Evolutionary conservation across 2,888 invertebrate genomes (phyloP).

Genomic region (Salticus scenicus): DNA sequence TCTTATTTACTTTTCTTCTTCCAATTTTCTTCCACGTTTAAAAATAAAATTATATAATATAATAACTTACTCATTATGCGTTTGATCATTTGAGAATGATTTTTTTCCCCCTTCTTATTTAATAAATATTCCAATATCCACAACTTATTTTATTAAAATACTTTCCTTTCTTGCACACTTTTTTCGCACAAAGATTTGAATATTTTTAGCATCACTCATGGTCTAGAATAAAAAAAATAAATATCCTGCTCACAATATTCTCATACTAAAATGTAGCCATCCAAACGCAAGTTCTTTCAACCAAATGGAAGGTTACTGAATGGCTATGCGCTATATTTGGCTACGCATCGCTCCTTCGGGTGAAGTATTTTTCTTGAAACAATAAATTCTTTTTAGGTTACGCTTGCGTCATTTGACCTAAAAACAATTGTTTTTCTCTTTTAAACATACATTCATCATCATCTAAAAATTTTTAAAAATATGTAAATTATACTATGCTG

Average conservation of each 20-base stretch:
- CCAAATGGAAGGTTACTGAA: constrained; percentile 54
- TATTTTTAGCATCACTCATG: background rate
- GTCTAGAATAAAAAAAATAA: background rate
- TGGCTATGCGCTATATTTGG: constrained; percentile 55
- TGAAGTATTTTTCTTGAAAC: constrained; percentile 33
- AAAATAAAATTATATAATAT: no score
- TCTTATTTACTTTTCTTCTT: no score
- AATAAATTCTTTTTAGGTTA: background rate
- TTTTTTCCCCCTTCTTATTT: no score
- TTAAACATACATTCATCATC: no score
- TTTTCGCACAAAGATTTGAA: background rate
- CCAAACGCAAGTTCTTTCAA: constrained; percentile 44
- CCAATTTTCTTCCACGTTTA: no score
- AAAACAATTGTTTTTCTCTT: no score
- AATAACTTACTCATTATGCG: no score
- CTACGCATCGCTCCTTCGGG: constrained; percentile 60
- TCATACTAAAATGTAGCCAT: constrained; percentile 35
- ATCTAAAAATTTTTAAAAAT: no score
- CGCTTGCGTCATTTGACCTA: background rate
- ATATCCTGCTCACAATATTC: background rate
- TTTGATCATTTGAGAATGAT: no score
- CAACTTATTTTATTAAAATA: no score
- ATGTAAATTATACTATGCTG: no score
- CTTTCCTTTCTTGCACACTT: background rate
- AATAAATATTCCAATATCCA: no score